Evolutionary conservation across 2,113 vertebrate genomes (phyloP).

Genomic region (Gnathonemus echidnorhynchus): DNA sequence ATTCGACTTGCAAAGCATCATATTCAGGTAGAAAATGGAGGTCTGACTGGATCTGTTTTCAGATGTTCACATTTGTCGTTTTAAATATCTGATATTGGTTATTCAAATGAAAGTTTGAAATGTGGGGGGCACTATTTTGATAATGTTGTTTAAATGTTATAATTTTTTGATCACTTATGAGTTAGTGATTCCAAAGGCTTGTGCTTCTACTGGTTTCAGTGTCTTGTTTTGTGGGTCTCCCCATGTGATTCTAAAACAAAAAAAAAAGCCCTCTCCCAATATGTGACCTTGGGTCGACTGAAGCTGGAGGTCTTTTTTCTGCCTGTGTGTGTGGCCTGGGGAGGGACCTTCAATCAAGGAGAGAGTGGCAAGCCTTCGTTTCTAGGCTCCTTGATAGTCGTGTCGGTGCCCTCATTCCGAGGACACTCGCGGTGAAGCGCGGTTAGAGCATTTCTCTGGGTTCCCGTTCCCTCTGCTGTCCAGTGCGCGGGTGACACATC

Average conservation of each 20-base stretch:
- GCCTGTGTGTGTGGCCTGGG: neutral
- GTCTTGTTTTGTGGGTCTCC: neutral
- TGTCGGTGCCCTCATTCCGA: neutral
- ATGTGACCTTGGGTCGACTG: neutral
- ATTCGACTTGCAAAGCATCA: slow-evolving; percentile 98
- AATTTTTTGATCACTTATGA: neutral
- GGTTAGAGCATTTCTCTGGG: neutral
- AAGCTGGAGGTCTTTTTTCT: neutral
- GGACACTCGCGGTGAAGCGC: neutral
- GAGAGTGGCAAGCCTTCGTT: neutral
- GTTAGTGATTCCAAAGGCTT: neutral
- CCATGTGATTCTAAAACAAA: neutral
- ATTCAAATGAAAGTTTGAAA: neutral
- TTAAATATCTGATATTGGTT: neutral
- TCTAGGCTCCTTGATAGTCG: neutral
- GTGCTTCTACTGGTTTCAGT: neutral
- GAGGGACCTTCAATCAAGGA: slow-evolving; percentile 1
- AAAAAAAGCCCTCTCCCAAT: neutral
- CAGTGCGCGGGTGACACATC: neutral
- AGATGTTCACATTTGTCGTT: neutral
- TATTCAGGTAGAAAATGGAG: slow-evolving; percentile 82
- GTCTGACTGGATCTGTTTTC: slow-evolving; percentile 25
- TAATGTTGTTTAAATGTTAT: neutral
- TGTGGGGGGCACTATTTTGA: neutral
- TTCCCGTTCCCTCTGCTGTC: neutral